A percentile compares a stretch with the other conserved stretches of the same genome.
phyloP scores from a whole-genome alignment of 2,113 vertebrate species.

The Motacilla tschutschensis region DNA sequence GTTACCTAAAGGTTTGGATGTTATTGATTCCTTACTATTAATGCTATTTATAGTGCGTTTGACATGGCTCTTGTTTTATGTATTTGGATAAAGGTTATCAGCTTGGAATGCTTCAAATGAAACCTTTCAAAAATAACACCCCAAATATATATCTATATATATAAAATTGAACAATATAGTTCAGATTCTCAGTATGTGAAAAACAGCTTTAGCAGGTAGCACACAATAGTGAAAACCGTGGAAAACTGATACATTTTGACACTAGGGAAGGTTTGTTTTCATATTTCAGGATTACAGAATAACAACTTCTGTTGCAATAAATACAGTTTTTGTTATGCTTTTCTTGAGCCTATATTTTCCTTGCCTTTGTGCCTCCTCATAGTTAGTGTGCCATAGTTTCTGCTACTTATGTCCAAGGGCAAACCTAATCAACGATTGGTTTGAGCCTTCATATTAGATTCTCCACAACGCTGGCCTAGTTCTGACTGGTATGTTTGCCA shows the following conservation, averaged over 20 bases:
- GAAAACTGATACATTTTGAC: neutral
- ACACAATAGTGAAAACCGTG: conserved; percentile 2
- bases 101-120: conserved; percentile 1
- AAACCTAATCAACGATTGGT: conserved; percentile 19
- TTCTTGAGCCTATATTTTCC: neutral
- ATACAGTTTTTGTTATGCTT: neutral
- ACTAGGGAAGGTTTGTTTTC: conserved; percentile 12
- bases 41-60: conserved; percentile 39
- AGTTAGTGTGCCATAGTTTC: conserved; percentile 31
- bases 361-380: conserved; percentile 19
- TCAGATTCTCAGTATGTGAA: neutral
- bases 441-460: conserved; percentile 39
- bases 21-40: conserved; percentile 53
- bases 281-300: conserved; percentile 15
- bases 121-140: neutral
- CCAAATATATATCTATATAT: neutral
- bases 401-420: conserved; percentile 50
- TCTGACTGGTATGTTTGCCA: conserved; percentile 22
- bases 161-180: neutral
- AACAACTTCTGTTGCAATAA: neutral
- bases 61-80: conserved; percentile 10
- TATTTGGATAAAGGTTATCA: conserved; percentile 36
- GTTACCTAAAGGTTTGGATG: conserved; percentile 42
- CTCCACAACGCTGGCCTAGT: conserved; percentile 30
- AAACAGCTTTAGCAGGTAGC: neutral